A percentile compares a stretch with the other conserved stretches of the same genome.
phyloP scores from a whole-genome alignment of 2,797 vertebrate species.

The Sciaenops ocellatus region DNA sequence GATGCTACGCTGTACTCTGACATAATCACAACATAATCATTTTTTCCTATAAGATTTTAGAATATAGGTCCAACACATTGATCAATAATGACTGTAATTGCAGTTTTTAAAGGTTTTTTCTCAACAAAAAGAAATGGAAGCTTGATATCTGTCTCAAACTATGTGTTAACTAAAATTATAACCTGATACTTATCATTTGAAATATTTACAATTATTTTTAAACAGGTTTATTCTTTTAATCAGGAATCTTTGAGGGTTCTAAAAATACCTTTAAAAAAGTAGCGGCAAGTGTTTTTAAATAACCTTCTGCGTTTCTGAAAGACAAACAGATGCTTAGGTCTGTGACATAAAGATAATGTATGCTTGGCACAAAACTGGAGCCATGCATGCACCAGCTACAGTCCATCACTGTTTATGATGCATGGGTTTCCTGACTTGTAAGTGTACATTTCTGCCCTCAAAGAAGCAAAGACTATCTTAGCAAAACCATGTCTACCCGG shows the following conservation, averaged over 20 bases:
- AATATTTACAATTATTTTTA: neutral
- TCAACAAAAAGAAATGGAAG: neutral
- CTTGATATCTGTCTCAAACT: neutral
- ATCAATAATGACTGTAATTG: neutral
- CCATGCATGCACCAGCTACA: neutral
- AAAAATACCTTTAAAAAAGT: neutral
- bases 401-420: neutral
- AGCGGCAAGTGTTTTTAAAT: neutral
- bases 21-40: too few species aligned
- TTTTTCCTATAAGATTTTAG: neutral
- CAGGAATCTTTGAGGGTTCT: neutral
- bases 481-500: neutral
- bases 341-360: neutral
- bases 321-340: neutral
- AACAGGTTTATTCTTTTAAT: neutral
- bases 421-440: neutral
- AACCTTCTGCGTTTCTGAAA: neutral
- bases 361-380: slow-evolving; percentile 8
- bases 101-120: neutral
- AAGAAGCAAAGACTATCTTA: neutral
- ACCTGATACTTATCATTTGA: too few species aligned
- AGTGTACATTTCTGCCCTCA: neutral
- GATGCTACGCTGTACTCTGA: neutral
- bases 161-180: too few species aligned
- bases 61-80: neutral